These are phyloP conservation scores for Meta bourneti DNA, from an alignment of 2,888 invertebrate species.

Conservation along the genomic window DNA sequence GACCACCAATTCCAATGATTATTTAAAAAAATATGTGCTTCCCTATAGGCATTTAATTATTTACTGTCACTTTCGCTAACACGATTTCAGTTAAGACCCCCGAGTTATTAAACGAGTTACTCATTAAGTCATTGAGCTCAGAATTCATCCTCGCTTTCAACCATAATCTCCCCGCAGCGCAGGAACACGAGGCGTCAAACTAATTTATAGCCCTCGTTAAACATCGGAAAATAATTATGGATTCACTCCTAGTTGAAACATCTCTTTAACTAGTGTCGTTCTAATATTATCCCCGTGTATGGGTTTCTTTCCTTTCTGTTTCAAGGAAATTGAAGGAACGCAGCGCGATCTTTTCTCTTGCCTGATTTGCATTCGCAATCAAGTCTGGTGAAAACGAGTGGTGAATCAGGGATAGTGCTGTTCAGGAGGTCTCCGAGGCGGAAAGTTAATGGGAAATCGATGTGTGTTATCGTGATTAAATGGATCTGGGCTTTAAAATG, in stretches of 20 bases:
- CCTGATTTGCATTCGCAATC: conserved; percentile 17
- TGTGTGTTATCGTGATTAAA: conserved; percentile 17
- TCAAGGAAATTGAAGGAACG: not conserved
- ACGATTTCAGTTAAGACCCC: not conserved
- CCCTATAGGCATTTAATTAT: not conserved
- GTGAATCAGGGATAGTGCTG: not conserved
- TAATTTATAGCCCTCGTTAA: conserved; percentile 22
- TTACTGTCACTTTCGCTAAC: not conserved
- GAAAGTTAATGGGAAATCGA: conserved; percentile 49
- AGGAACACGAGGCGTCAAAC: not conserved
- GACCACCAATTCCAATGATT: not conserved
- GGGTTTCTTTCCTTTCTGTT: not conserved
- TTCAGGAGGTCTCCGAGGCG: not conserved
- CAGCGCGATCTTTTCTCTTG: conserved; percentile 11
- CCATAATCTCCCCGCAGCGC: not conserved
- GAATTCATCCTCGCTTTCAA: not conserved
- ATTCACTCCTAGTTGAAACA: not conserved
- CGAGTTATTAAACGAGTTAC: not conserved
- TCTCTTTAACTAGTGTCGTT: conserved; percentile 11
- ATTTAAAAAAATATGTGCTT: not conserved
- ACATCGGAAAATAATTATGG: conserved; percentile 37
- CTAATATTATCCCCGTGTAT: not conserved
- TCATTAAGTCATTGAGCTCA: not conserved
- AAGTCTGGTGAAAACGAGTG: not conserved
- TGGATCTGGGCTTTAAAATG: not conserved